These are phyloP conservation scores for Montipora capricornis DNA, from an alignment of 64 coral and sea anemone genomes.

Conservation along the genomic window DNA sequence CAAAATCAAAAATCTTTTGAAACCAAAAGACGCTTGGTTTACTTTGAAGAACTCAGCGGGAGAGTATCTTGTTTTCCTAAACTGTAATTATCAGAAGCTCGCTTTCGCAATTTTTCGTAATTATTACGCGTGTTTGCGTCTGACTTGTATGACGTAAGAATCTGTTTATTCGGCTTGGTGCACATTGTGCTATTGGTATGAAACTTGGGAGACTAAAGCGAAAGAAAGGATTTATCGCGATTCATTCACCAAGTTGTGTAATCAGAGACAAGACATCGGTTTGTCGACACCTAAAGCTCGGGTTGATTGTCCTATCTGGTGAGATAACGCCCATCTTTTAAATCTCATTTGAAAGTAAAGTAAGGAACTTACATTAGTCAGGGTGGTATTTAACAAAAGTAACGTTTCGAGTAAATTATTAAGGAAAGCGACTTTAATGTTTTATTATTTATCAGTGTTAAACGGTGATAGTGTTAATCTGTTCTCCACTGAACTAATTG, in stretches of 20 bases:
- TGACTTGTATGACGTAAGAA: constrained; percentile 3
- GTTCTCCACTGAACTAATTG: no score
- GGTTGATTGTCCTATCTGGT: not conserved
- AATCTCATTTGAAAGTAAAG: no score
- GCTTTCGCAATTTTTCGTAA: not conserved
- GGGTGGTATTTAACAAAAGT: no score
- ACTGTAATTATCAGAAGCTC: not conserved
- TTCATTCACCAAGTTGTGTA: not conserved
- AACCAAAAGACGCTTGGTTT: not conserved
- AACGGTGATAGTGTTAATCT: no score
- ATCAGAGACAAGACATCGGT: not conserved
- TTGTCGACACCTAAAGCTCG: no score
- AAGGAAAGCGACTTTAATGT: no score
- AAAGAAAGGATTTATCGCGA: not conserved
- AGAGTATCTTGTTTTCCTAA: not conserved
- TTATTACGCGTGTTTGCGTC: not conserved
- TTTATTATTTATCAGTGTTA: no score
- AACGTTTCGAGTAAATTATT: no score
- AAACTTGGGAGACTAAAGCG: not conserved
- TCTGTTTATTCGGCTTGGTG: not conserved
- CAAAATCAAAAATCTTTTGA: not conserved
- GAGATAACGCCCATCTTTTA: not conserved
- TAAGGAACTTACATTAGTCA: no score
- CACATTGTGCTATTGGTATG: not conserved
- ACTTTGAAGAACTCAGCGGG: not conserved